phyloP scores from a whole-genome alignment of 2,797 vertebrate species.

The Steatocranus sp. region DNA sequence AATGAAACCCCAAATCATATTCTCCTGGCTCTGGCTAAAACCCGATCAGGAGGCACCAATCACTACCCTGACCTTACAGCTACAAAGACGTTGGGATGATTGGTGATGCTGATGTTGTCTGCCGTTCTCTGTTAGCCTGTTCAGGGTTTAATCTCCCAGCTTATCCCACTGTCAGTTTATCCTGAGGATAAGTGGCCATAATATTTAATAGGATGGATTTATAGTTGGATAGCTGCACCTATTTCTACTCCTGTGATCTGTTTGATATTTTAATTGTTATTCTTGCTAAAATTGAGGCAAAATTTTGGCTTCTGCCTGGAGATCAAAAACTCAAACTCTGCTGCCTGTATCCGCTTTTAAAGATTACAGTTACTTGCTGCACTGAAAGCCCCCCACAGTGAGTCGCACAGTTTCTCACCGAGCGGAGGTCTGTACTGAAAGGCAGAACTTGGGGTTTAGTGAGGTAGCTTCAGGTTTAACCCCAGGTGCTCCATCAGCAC shows the following conservation, averaged over 20 bases:
- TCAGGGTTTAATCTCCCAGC: neutral
- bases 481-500: neutral
- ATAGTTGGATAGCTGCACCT: neutral
- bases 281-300: neutral
- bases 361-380: neutral
- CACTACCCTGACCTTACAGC: neutral
- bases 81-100: neutral
- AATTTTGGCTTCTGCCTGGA: neutral
- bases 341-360: neutral
- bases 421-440: neutral
- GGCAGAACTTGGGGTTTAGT: neutral
- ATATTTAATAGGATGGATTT: neutral
- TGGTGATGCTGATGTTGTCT: neutral
- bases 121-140: neutral
- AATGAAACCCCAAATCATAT: neutral
- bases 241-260: neutral
- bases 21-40: neutral
- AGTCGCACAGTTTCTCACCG: neutral
- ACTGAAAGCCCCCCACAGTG: neutral
- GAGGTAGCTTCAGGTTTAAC: neutral
- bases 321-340: neutral
- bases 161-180: neutral
- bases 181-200: neutral
- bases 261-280: neutral
- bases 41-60: neutral